phyloP scores from a whole-genome alignment of 2,113 vertebrate genomes.

The Corythaixoides concolor region DNA sequence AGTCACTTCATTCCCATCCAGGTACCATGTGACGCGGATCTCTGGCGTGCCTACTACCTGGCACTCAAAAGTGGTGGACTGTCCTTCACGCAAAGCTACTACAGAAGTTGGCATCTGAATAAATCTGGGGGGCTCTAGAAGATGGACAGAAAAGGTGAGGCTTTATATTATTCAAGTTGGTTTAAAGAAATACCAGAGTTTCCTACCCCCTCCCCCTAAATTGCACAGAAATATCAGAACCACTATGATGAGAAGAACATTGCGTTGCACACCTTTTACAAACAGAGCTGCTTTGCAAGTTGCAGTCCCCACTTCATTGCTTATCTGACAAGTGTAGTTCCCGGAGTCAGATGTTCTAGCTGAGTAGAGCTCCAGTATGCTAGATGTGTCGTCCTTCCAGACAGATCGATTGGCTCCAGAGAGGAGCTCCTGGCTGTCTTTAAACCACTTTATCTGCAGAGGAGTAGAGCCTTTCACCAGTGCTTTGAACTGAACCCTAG shows the following conservation, averaged over 20 bases:
- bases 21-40: constrained; percentile 92
- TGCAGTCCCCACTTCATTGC: constrained; percentile 91
- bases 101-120: constrained; percentile 86
- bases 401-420: constrained; percentile 85
- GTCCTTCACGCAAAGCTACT: constrained; percentile 87
- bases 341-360: constrained; percentile 88
- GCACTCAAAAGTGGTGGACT: constrained; percentile 89
- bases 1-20: constrained; percentile 89
- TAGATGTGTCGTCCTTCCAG: constrained; percentile 89
- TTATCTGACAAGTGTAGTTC: constrained; percentile 91
- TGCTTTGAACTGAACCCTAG: constrained; percentile 89
- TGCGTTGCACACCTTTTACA: constrained; percentile 89
- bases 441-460: constrained; percentile 94
- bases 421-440: constrained; percentile 89
- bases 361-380: constrained; percentile 89
- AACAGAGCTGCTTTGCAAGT: constrained; percentile 88
- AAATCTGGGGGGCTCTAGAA: constrained; percentile 92
- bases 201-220: neutral
- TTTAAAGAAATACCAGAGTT: neutral
- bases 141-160: constrained; percentile 18
- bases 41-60: constrained; percentile 92
- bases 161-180: neutral
- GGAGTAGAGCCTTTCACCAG: constrained; percentile 89
- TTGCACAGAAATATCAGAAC: neutral
- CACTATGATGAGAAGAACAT: neutral